Conservation (phyloP, 2,888 invertebrate genomes). For the Apamea epomidion region DNA sequence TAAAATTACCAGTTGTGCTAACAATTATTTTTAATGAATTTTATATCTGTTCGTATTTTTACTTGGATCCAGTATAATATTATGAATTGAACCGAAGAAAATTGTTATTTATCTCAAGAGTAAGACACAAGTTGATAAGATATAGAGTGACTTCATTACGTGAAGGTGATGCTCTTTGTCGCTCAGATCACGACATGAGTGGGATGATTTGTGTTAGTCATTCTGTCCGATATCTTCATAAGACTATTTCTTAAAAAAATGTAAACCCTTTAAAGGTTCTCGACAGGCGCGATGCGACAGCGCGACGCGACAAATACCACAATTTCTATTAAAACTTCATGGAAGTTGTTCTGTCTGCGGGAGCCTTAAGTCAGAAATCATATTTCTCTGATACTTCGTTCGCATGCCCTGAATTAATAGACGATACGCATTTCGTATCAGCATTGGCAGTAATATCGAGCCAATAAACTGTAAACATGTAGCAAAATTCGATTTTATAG, state of each 20-base stretch:
- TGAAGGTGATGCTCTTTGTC: conserved; percentile 83
- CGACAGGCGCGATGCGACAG: neutral
- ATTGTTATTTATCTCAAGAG: conserved; percentile 80
- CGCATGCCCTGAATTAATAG: conserved; percentile 26
- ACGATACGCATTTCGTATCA: conserved; percentile 44
- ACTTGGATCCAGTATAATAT: conserved; percentile 64
- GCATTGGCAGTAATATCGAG: conserved; percentile 56
- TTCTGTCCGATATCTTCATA: conserved; percentile 26
- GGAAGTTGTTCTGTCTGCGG: neutral
- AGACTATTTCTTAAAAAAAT: neutral
- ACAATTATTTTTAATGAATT: conserved; percentile 30
- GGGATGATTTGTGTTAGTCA: conserved; percentile 57
- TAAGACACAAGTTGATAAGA: conserved; percentile 84
- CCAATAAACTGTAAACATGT: conserved; percentile 57
- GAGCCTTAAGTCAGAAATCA: neutral
- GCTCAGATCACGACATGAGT: conserved; percentile 61
- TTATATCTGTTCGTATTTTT: conserved; percentile 36
- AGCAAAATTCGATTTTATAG: conserved; percentile 60
- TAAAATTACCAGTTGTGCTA: conserved; percentile 31
- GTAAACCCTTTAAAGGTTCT: neutral
- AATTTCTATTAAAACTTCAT: neutral
- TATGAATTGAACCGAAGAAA: conserved; percentile 73
- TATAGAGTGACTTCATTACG: conserved; percentile 80
- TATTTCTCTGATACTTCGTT: conserved; percentile 16
- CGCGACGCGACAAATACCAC: no score